phyloP scores from a whole-genome alignment of 2,797 vertebrate genomes.

The Notamacropus eugenii region DNA sequence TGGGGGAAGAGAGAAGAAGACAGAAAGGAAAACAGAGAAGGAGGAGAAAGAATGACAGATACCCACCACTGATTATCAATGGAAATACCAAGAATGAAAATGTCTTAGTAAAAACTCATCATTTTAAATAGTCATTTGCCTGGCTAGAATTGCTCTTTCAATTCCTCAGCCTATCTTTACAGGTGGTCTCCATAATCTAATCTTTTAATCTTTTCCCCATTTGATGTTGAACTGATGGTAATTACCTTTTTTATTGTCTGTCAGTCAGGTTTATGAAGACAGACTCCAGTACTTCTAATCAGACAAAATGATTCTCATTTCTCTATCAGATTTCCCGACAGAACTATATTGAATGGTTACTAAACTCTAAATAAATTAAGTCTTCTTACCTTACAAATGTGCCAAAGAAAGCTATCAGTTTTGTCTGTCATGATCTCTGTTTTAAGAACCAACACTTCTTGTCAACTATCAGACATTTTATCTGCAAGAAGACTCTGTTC shows the following conservation, averaged over 20 bases:
- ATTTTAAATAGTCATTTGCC: slow-evolving; percentile 57
- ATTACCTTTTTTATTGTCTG: slow-evolving; percentile 73
- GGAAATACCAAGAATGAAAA: slow-evolving; percentile 54
- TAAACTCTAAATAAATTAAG: slow-evolving; percentile 74
- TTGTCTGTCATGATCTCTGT: slow-evolving; percentile 38
- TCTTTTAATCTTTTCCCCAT: slow-evolving; percentile 61
- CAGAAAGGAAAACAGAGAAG: neutral
- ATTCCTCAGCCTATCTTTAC: slow-evolving; percentile 51
- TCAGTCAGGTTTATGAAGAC: slow-evolving; percentile 71
- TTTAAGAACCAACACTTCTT: slow-evolving; percentile 49
- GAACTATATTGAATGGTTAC: slow-evolving; percentile 68
- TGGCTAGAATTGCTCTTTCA: slow-evolving; percentile 47
- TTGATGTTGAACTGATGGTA: slow-evolving; percentile 61
- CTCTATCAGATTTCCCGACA: slow-evolving; percentile 70
- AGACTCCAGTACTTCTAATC: slow-evolving; percentile 41
- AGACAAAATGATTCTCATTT: slow-evolving; percentile 66
- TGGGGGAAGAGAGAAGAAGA: neutral
- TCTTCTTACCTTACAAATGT: slow-evolving; percentile 54
- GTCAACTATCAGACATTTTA: slow-evolving; percentile 54
- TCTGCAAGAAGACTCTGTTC: slow-evolving; percentile 52
- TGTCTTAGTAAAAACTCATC: slow-evolving; percentile 33
- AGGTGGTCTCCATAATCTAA: slow-evolving; percentile 62
- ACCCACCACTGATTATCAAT: slow-evolving; percentile 28
- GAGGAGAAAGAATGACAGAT: neutral
- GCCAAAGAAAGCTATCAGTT: slow-evolving; percentile 47